phyloP scores from a whole-genome alignment of 2,888 invertebrate genomes.

The Hanleya hanleyi region DNA sequence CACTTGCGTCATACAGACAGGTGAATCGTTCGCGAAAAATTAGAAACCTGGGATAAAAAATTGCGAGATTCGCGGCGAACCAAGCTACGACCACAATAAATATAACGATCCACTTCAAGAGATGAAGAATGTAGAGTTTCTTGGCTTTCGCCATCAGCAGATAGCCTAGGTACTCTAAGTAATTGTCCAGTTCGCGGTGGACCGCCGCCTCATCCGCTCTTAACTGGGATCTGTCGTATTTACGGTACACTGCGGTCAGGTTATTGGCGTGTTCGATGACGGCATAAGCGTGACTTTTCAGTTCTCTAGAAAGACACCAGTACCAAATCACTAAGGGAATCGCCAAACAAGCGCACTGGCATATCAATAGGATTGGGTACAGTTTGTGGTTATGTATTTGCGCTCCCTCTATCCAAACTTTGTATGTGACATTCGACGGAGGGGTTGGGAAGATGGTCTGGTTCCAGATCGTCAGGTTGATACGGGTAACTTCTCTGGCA shows the following conservation, averaged over 20 bases:
- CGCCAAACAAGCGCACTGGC: neutral
- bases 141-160: neutral
- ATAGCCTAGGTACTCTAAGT: neutral
- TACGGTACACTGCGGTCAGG: neutral
- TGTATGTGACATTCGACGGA: neutral
- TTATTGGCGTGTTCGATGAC: neutral
- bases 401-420: neutral
- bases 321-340: neutral
- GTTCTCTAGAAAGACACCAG: neutral
- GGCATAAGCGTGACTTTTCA: neutral
- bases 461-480: neutral
- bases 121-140: neutral
- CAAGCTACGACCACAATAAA: neutral
- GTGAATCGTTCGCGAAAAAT: neutral
- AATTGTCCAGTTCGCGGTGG: neutral
- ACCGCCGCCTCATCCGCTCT: neutral
- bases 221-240: neutral
- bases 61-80: neutral
- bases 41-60: neutral
- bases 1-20: neutral
- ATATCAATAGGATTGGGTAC: neutral
- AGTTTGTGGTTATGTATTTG: neutral
- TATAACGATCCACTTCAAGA: neutral
- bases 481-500: neutral
- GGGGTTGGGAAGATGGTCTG: neutral